phyloP scores from a whole-genome alignment of 2,113 vertebrate species.

The Candoia aspera region DNA sequence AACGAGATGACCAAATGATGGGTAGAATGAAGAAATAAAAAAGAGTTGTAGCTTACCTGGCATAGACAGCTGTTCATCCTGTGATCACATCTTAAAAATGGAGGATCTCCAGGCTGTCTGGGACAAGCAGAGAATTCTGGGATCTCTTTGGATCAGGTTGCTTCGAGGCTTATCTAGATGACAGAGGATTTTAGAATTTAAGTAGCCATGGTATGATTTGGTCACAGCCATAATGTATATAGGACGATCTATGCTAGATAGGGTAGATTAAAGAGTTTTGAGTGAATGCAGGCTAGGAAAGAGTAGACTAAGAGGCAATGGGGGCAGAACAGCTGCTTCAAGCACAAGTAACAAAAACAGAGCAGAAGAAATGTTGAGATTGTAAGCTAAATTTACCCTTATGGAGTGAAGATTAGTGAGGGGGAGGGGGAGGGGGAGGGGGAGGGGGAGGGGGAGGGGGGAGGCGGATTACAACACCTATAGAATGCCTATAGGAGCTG shows the following conservation, averaged over 20 bases:
- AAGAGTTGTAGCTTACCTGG: not conserved
- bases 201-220: not conserved
- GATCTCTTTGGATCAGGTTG: not conserved
- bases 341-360: not conserved
- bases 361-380: not conserved
- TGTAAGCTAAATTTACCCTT: not conserved
- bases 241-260: not conserved
- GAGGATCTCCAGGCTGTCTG: not conserved
- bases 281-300: not conserved
- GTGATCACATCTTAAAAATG: not conserved
- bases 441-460: too few species aligned
- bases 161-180: not conserved
- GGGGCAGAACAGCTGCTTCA: not conserved
- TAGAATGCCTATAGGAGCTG: too few species aligned
- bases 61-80: not conserved
- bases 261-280: not conserved
- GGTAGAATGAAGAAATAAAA: not conserved
- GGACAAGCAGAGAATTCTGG: not conserved
- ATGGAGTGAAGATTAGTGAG: not conserved
- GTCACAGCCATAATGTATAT: not conserved
- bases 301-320: not conserved
- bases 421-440: too few species aligned
- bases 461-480: not conserved
- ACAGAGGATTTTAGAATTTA: not conserved
- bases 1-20: not conserved